Percentiles rank a stretch among this genome's conserved stretches.
phyloP scores from a whole-genome alignment of 2,888 invertebrate genomes.

The Eudemis profundana region DNA sequence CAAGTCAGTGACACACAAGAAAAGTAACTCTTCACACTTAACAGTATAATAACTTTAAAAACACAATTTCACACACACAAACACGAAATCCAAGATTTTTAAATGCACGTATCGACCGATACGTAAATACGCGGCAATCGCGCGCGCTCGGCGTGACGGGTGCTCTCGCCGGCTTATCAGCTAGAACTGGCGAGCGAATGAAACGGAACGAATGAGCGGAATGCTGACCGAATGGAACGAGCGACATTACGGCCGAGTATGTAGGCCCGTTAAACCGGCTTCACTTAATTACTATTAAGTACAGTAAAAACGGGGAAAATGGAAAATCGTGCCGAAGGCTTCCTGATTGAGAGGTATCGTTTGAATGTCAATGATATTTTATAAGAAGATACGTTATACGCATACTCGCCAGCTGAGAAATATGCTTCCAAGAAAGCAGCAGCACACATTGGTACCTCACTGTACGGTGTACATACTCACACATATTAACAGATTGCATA shows the following conservation, averaged over 20 bases:
- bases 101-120: constrained; percentile 57
- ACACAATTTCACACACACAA: constrained; percentile 48
- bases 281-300: constrained; percentile 44
- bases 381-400: background rate
- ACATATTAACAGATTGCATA: too few species aligned
- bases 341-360: constrained; percentile 9
- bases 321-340: constrained; percentile 45
- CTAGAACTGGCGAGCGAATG: constrained; percentile 67
- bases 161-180: constrained; percentile 67
- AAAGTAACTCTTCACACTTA: constrained; percentile 64
- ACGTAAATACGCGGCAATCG: constrained; percentile 65
- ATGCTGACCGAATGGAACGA: constrained; percentile 53
- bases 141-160: constrained; percentile 56
- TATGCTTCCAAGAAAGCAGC: too few species aligned
- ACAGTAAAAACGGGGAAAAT: constrained; percentile 51
- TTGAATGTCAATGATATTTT: background rate
- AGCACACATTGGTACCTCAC: too few species aligned
- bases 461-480: too few species aligned
- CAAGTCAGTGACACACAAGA: constrained; percentile 68
- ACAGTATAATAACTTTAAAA: constrained; percentile 61
- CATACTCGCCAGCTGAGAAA: too few species aligned
- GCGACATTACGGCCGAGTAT: constrained; percentile 45
- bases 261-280: constrained; percentile 42
- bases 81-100: constrained; percentile 55
- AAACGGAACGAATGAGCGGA: constrained; percentile 63